These are phyloP conservation scores for Regulus satrapa DNA, from an alignment of 2,113 vertebrate species.

Conservation along the genomic window DNA sequence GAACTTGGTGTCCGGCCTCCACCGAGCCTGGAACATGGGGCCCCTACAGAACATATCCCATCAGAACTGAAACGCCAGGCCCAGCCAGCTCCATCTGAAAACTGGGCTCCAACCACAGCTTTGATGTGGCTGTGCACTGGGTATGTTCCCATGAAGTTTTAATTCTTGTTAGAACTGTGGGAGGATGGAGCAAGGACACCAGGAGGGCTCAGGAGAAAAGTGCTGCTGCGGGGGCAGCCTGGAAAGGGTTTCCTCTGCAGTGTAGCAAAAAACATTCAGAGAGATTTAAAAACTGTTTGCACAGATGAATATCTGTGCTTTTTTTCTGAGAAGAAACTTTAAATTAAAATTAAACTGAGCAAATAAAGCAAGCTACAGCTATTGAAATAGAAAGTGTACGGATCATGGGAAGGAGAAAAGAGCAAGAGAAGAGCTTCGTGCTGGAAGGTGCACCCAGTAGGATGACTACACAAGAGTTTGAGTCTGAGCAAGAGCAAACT, in stretches of 20 bases:
- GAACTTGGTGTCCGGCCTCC: background rate
- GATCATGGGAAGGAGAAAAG: background rate
- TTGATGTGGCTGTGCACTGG: background rate
- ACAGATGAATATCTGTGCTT: background rate
- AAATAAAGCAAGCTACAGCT: background rate
- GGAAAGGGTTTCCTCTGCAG: background rate
- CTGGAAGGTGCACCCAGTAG: background rate
- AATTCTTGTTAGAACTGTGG: background rate
- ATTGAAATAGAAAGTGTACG: fast-evolving
- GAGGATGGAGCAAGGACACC: background rate
- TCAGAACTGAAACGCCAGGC: background rate
- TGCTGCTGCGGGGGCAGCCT: fast-evolving
- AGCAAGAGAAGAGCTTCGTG: background rate
- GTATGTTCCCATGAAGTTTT: background rate
- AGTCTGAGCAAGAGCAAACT: background rate
- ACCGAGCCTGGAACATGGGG: background rate
- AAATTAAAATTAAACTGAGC: background rate
- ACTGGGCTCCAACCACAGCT: background rate
- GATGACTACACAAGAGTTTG: background rate
- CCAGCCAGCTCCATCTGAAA: background rate
- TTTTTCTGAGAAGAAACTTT: background rate
- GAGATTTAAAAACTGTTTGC: background rate
- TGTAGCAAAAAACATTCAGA: background rate
- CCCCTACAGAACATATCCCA: background rate
- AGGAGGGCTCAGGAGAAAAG: background rate